These are phyloP conservation scores for Lepidocyrtoides sp. DNA, from an alignment of 2,888 invertebrate genomes.

Conservation along the genomic window DNA sequence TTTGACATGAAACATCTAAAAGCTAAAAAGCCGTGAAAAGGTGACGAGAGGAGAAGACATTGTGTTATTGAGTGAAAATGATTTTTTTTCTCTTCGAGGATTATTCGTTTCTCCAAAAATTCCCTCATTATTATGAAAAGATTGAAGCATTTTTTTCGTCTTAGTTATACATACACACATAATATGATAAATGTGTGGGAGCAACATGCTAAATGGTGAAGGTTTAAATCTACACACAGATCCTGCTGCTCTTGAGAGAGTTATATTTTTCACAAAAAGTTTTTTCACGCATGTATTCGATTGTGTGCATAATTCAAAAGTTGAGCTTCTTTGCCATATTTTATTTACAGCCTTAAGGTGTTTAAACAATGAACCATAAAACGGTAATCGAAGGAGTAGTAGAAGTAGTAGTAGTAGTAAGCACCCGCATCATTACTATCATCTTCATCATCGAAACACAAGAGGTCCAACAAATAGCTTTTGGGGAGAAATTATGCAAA, in stretches of 20 bases:
- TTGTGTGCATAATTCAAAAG: neutral
- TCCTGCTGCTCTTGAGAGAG: too few species aligned
- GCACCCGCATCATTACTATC: constrained; percentile 31
- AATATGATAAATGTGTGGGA: constrained; percentile 3
- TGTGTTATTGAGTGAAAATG: neutral
- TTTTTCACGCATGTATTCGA: too few species aligned
- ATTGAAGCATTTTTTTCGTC: too few species aligned
- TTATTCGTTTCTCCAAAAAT: neutral
- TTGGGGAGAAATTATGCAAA: constrained; percentile 74
- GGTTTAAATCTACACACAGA: too few species aligned
- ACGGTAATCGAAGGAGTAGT: constrained; percentile 73
- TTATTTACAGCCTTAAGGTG: constrained; percentile 47
- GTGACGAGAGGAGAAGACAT: constrained; percentile 24
- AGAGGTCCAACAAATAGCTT: constrained; percentile 57
- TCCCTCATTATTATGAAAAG: neutral
- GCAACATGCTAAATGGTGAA: too few species aligned
- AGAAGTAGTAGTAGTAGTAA: constrained; percentile 10
- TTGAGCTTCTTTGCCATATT: constrained; percentile 24
- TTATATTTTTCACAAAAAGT: too few species aligned
- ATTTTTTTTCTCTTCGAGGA: neutral
- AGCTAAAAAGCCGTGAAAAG: constrained; percentile 61
- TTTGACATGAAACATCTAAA: constrained; percentile 66
- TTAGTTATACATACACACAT: too few species aligned
- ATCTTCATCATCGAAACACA: constrained; percentile 29
- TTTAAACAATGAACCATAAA: constrained; percentile 76